phyloP scores from a whole-genome alignment of 2,888 invertebrate species.

The Acanthosepion esculentum region DNA sequence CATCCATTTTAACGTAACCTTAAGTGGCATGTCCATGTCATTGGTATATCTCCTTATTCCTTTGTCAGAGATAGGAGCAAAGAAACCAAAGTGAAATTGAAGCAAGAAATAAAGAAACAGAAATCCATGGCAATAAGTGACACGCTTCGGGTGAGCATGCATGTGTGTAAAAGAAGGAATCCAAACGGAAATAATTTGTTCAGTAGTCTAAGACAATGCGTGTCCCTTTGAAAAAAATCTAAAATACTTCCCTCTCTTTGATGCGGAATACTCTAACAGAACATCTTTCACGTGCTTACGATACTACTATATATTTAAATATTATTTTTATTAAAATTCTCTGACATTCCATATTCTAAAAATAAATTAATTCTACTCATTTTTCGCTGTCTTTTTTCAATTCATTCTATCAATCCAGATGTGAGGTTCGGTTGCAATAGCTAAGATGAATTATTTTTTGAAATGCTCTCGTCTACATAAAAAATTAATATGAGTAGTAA shows the following conservation, averaged over 20 bases:
- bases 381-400: background rate
- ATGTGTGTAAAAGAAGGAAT: background rate
- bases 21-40: background rate
- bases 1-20: background rate
- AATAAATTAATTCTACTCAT: background rate
- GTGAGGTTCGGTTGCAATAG: too few species aligned
- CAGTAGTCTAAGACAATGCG: background rate
- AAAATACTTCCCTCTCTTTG: background rate
- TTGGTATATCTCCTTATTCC: background rate
- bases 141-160: background rate
- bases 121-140: background rate
- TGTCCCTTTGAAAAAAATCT: background rate
- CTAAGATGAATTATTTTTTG: too few species aligned
- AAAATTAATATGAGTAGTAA: too few species aligned
- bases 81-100: accelerated
- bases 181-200: background rate
- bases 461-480: too few species aligned
- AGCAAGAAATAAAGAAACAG: background rate
- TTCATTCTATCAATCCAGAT: too few species aligned
- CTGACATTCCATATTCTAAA: background rate
- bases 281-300: background rate
- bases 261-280: background rate
- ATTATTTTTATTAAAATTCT: background rate
- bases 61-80: background rate
- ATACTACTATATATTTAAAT: background rate